A percentile compares a stretch with the other conserved stretches of the same genome.
phyloP scores from a whole-genome alignment of 2,113 vertebrate species.

The Oreochromis aureus region DNA sequence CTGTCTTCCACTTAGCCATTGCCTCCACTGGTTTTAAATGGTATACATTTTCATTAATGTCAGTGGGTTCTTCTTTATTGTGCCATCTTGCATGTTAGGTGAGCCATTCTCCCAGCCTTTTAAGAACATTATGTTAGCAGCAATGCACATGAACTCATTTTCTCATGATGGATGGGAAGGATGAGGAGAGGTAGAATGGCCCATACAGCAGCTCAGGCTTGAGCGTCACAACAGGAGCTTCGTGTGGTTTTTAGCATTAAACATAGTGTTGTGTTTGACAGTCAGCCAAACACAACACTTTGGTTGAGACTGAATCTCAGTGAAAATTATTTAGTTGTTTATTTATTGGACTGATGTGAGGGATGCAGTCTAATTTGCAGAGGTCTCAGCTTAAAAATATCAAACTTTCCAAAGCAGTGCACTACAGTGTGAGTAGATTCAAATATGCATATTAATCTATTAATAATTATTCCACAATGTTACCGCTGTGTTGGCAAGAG shows the following conservation, averaged over 20 bases:
- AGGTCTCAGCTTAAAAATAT: background rate
- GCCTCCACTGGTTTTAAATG: conserved; percentile 44
- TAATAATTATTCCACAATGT: background rate
- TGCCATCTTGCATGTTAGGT: conserved; percentile 39
- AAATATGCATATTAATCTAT: background rate
- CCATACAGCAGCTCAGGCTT: background rate
- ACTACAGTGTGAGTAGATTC: background rate
- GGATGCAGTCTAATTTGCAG: background rate
- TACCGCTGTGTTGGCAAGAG: background rate
- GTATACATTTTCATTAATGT: conserved; percentile 61
- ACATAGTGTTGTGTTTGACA: background rate
- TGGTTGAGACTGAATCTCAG: background rate
- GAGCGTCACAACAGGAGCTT: conserved; percentile 10
- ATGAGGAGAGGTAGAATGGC: background rate
- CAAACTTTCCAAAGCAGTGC: background rate
- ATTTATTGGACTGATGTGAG: background rate
- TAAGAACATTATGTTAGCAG: conserved; percentile 50
- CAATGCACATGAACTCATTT: conserved; percentile 51
- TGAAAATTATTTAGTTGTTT: background rate
- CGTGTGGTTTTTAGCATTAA: conserved; percentile 7
- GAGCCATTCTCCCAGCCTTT: conserved; percentile 44
- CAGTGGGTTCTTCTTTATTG: conserved; percentile 36
- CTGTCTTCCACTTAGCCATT: conserved; percentile 22
- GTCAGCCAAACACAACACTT: background rate
- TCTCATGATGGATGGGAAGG: conserved; percentile 40